phyloP scores from a whole-genome alignment of 2,797 vertebrate genomes.

The Triplophysa bombifrons region DNA sequence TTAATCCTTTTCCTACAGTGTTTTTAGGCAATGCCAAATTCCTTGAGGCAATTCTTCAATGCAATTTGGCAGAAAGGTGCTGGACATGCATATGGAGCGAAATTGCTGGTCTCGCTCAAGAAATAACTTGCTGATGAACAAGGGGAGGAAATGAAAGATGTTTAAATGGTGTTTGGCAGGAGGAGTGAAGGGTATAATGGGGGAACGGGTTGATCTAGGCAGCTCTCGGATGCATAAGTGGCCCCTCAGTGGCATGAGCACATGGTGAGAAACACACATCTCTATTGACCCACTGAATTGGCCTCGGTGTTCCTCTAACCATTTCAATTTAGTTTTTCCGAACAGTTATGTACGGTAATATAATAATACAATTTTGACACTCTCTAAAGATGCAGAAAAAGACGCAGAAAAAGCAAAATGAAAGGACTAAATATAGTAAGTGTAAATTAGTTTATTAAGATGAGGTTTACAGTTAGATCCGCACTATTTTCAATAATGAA shows the following conservation, averaged over 20 bases:
- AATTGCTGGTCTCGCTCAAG: constrained; percentile 44
- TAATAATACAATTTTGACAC: background rate
- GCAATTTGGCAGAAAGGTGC: constrained; percentile 43
- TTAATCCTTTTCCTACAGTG: constrained; percentile 31
- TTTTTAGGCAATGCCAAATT: constrained; percentile 40
- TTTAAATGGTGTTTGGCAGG: constrained; percentile 46
- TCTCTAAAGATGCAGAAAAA: too few species aligned
- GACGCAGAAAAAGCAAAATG: too few species aligned
- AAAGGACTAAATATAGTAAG: background rate
- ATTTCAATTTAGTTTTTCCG: background rate
- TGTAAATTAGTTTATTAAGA: background rate
- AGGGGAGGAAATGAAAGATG: constrained; percentile 55
- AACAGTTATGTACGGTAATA: background rate
- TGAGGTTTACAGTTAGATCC: background rate
- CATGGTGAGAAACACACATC: constrained; percentile 45
- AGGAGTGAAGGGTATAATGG: constrained; percentile 55
- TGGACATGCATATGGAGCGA: constrained; percentile 39
- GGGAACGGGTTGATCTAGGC: constrained; percentile 42
- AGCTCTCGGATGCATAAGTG: constrained; percentile 52
- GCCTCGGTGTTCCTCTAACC: constrained; percentile 12
- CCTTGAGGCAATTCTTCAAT: constrained; percentile 37
- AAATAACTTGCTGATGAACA: constrained; percentile 53
- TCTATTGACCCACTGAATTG: constrained; percentile 46
- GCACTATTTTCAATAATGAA: background rate
- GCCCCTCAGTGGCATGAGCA: constrained; percentile 48